These are phyloP conservation scores for Falco naumanni DNA, from an alignment of 2,797 vertebrate species.

Conservation along the genomic window DNA sequence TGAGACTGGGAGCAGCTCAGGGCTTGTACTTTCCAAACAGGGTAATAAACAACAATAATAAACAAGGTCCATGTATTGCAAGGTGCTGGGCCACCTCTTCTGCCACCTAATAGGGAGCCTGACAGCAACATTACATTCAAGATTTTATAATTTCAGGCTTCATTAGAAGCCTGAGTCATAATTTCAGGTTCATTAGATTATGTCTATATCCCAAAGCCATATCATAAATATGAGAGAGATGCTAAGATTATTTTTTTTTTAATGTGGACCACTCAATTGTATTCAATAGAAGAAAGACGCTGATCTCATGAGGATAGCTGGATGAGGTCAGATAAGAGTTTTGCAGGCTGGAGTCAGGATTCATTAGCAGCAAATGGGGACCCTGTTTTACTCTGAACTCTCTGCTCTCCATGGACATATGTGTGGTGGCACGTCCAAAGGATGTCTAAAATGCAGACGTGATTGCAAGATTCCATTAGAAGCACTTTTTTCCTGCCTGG, in stretches of 20 bases:
- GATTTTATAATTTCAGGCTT: not conserved
- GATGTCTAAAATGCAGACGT: not conserved
- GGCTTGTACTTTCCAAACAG: not conserved
- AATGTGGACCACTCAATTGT: not conserved
- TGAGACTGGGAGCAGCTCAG: not conserved
- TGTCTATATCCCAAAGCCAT: not conserved
- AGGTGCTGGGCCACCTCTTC: not conserved
- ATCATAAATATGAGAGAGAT: not conserved
- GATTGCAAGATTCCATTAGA: constrained; percentile 2
- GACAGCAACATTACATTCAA: not conserved
- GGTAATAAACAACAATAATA: not conserved
- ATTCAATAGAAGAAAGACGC: not conserved
- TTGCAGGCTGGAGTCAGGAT: not conserved
- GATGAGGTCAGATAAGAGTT: constrained; percentile 12
- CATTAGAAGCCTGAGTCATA: not conserved
- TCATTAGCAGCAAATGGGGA: constrained; percentile 14
- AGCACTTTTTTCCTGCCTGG: not conserved
- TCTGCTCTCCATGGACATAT: not conserved
- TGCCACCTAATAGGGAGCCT: not conserved
- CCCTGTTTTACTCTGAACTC: not conserved
- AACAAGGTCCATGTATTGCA: accelerated
- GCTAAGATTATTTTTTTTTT: not conserved
- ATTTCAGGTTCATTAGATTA: not conserved
- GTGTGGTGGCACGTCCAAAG: not conserved
- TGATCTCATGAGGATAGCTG: not conserved